phyloP scores from a whole-genome alignment of 1,140 invertebrate genomes.

The Dufourea novaeangliae region DNA sequence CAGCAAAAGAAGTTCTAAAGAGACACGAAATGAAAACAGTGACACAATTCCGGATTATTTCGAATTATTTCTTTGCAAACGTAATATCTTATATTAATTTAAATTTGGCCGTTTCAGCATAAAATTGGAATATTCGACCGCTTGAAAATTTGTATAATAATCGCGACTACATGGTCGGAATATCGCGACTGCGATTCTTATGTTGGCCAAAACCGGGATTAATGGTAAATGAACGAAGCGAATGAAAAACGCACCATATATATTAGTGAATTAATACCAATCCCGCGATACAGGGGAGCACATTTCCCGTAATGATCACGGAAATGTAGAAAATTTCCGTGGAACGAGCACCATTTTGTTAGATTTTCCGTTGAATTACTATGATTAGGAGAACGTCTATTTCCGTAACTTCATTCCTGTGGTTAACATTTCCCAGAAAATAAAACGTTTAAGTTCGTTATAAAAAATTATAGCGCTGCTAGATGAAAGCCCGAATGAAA shows the following conservation, averaged over 20 bases:
- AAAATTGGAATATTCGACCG: background rate
- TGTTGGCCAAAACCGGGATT: background rate
- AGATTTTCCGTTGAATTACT: conserved; percentile 20
- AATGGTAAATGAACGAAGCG: background rate
- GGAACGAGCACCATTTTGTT: conserved; percentile 26
- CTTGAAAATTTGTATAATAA: background rate
- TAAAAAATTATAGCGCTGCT: background rate
- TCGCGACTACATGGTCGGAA: background rate
- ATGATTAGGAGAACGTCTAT: background rate
- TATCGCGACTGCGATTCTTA: background rate
- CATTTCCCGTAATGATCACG: background rate
- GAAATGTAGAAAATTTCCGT: conserved; percentile 11
- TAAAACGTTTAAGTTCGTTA: background rate
- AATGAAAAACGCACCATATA: background rate
- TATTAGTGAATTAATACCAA: background rate
- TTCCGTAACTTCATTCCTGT: background rate
- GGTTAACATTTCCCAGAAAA: background rate
- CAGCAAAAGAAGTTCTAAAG: background rate
- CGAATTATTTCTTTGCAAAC: background rate
- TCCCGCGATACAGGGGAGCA: background rate
- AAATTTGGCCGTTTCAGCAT: background rate
- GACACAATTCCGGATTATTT: background rate
- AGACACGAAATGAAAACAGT: background rate
- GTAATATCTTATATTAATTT: background rate
- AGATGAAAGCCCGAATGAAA: background rate